Conservation (phyloP, 2,113 vertebrate species). For the Hippopotamus amphibius region DNA sequence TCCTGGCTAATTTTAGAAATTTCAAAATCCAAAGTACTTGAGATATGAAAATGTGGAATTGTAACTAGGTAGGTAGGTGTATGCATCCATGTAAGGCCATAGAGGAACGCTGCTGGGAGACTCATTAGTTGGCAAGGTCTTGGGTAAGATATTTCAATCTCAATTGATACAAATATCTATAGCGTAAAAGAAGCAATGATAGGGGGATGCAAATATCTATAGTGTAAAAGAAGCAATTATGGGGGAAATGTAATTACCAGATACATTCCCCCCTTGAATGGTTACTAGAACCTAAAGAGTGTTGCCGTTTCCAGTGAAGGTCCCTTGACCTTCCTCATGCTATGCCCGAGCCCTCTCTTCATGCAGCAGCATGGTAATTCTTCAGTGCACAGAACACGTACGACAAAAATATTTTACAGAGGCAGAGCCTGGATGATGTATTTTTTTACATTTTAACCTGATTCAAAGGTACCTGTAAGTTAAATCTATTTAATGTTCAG, state of each 20-base stretch:
- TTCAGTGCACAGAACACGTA: not conserved
- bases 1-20: slow-evolving; percentile 48
- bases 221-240: slow-evolving; percentile 84
- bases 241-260: slow-evolving; percentile 84
- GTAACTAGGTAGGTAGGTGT: not conserved
- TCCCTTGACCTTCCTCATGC: not conserved
- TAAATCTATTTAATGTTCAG: not conserved
- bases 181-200: slow-evolving; percentile 74
- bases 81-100: not conserved
- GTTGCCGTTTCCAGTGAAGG: not conserved
- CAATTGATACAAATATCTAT: slow-evolving; percentile 85
- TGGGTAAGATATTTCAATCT: slow-evolving; percentile 84
- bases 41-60: slow-evolving; percentile 47
- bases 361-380: not conserved
- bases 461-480: not conserved
- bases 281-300: slow-evolving; percentile 70
- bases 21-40: not conserved
- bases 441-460: not conserved
- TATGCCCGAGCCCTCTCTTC: not conserved
- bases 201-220: slow-evolving; percentile 76
- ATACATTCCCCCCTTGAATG: slow-evolving; percentile 75
- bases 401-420: not conserved
- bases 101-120: slow-evolving; percentile 27
- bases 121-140: slow-evolving; percentile 73
- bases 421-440: not conserved